These are phyloP conservation scores for Lasioglossum lativentre DNA, from an alignment of 2,888 invertebrate genomes.

Conservation along the genomic window DNA sequence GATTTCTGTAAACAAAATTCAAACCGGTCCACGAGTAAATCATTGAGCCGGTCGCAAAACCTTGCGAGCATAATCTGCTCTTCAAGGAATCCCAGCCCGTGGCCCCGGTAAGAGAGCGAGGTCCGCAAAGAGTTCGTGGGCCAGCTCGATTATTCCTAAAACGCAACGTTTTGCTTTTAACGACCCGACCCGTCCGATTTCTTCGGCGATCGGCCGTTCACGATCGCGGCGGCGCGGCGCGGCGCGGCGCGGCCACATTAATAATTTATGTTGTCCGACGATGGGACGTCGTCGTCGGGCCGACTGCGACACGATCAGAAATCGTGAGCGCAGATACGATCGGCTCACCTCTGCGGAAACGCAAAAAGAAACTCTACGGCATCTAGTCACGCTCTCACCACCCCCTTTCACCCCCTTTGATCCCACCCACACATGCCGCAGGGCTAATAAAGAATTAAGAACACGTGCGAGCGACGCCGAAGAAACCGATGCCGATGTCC, in stretches of 20 bases:
- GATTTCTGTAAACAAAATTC: not conserved
- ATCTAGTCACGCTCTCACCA: constrained; percentile 63
- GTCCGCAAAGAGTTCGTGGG: not conserved
- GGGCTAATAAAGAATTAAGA: constrained; percentile 71
- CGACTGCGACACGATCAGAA: constrained; percentile 75
- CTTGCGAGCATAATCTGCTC: not conserved
- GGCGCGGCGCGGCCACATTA: constrained; percentile 70
- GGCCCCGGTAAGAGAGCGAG: not conserved
- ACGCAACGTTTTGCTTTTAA: constrained; percentile 51
- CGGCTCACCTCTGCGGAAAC: constrained; percentile 70
- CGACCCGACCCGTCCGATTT: constrained; percentile 52
- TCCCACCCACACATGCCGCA: not conserved
- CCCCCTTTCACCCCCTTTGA: too few relatives aligned
- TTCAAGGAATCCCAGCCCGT: not conserved
- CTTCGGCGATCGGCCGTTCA: constrained; percentile 66
- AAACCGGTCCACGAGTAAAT: not conserved
- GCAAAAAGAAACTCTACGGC: constrained; percentile 64
- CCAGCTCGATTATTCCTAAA: constrained; percentile 42
- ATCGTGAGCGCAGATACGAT: constrained; percentile 78
- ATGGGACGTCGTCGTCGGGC: constrained; percentile 74
- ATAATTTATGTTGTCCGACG: constrained; percentile 77
- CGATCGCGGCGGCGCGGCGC: constrained; percentile 66
- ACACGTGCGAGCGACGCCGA: constrained; percentile 61
- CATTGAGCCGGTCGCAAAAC: not conserved
- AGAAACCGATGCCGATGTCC: constrained; percentile 41